Evolutionary conservation across 2,113 vertebrate species (phyloP), one percentile per base, ranked within the genome.

Genomic region (Carollia perspicillata): DNA sequence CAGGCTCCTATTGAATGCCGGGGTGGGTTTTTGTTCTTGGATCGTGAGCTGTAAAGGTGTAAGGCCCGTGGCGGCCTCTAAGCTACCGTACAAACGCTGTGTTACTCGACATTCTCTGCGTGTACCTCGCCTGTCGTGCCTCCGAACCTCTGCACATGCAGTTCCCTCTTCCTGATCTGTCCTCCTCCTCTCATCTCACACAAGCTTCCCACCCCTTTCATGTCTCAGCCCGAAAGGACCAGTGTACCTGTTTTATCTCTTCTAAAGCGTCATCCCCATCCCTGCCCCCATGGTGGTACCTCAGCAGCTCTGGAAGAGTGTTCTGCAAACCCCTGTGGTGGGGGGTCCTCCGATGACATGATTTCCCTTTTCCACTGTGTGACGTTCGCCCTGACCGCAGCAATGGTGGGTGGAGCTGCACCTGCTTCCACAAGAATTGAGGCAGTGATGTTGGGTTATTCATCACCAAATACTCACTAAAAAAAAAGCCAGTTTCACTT

Each of bases 341-440:
- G 14, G 7, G 13, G 4, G 1, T 44, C 28, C 63, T 68, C 6
- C 68, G 33, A 13, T 28, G 55, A 44, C 4, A 11, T 16, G 26
- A 60, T 1, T 66, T 20, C 30, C 30, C 47, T 53, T 58, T 40
- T 26, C 37, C 3, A 11, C 42, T 28, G 8, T 51, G 79, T 78
- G 35, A 23, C 26, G 11, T 81, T 78, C 53, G 85, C 10, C 7
- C 10, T 13, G 68, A 66, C 49, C 26, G 40, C 20, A 30, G 44
- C 47, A 0, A 0, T 18, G 16, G 28, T 4, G 47, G 20, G n/a
- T 3, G 53, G 44, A 66, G 3, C 40, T 8, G n/a, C 1, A 33
- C 51, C 66, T 69, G 12, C 26, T 18, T 17, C 16, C 9, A 3
- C 12, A 5, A 30, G 33, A 84, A 33, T n/a, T 35, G n/a, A 51